Percentiles rank a stretch among this genome's conserved stretches.
These are phyloP conservation scores for Campoletis sonorensis DNA, from an alignment of 1,140 invertebrate species.

Conservation along the genomic window DNA sequence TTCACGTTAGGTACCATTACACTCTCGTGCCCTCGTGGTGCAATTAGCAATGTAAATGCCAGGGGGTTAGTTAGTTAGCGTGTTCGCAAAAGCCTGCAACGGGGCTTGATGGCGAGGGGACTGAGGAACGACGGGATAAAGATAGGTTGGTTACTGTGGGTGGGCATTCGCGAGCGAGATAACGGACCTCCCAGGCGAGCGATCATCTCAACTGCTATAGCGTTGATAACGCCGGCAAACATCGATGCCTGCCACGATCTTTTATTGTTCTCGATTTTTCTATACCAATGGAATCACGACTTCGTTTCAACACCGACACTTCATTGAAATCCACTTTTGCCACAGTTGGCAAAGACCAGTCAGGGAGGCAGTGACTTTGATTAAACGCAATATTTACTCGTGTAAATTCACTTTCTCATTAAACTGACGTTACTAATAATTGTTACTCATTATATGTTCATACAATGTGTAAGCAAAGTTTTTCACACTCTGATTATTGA, in stretches of 20 bases:
- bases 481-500: too few species aligned
- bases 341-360: too few species aligned
- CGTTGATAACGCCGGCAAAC: conserved; percentile 63
- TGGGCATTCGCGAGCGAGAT: conserved; percentile 64
- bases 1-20: conserved; percentile 72
- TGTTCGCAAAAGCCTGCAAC: conserved; percentile 66
- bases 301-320: not conserved
- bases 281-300: not conserved
- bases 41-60: conserved; percentile 77
- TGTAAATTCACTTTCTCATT: too few species aligned
- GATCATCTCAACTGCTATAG: conserved; percentile 67
- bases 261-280: conserved; percentile 36
- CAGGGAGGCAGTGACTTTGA: too few species aligned
- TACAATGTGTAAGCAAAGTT: too few species aligned
- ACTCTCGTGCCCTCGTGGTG: conserved; percentile 66
- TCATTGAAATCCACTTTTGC: conserved; percentile 13
- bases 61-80: conserved; percentile 73
- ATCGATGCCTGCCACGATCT: conserved; percentile 57
- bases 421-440: too few species aligned
- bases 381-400: too few species aligned
- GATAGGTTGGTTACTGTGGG: conserved; percentile 45
- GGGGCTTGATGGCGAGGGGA: conserved; percentile 14
- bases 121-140: not conserved
- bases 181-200: conserved; percentile 73
- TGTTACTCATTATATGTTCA: too few species aligned